phyloP scores from a whole-genome alignment of 2,797 vertebrate genomes.

The Pangasius sanitwongsei region DNA sequence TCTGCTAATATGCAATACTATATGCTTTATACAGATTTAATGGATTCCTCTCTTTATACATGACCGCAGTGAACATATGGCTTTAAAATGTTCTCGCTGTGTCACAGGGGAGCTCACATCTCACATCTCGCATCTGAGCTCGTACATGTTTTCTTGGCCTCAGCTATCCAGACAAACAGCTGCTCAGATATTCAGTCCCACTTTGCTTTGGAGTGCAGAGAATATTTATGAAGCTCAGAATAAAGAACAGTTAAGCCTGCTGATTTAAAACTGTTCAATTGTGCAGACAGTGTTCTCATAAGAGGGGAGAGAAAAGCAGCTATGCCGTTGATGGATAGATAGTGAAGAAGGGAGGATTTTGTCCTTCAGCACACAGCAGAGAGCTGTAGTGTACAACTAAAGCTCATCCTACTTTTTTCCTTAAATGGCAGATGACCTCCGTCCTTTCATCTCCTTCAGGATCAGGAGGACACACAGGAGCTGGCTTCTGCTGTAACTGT shows the following conservation, averaged over 20 bases:
- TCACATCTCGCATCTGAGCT: not conserved
- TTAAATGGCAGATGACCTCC: not conserved
- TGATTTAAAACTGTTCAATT: not conserved
- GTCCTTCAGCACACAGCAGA: not conserved
- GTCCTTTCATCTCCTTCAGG: not conserved
- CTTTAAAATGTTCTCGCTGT: conserved; percentile 8
- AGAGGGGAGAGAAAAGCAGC: not conserved
- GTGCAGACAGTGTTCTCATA: not conserved
- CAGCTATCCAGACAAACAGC: conserved; percentile 7
- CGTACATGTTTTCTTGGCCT: not conserved
- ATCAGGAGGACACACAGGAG: not conserved
- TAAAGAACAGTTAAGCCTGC: not conserved
- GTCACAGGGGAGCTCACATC: conserved; percentile 17
- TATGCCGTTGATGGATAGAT: not conserved
- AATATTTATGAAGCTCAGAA: not conserved
- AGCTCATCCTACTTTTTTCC: not conserved
- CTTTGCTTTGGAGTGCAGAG: not conserved
- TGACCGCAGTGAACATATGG: conserved; percentile 37
- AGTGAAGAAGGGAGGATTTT: not conserved
- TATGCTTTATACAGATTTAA: conserved; percentile 28
- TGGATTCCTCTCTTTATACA: not conserved
- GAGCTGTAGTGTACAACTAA: not conserved
- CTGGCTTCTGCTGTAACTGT: not conserved
- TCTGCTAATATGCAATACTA: conserved; percentile 37
- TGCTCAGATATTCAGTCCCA: not conserved